phyloP scores from a whole-genome alignment of 2,888 invertebrate genomes.

The Seladonia tumulorum region DNA sequence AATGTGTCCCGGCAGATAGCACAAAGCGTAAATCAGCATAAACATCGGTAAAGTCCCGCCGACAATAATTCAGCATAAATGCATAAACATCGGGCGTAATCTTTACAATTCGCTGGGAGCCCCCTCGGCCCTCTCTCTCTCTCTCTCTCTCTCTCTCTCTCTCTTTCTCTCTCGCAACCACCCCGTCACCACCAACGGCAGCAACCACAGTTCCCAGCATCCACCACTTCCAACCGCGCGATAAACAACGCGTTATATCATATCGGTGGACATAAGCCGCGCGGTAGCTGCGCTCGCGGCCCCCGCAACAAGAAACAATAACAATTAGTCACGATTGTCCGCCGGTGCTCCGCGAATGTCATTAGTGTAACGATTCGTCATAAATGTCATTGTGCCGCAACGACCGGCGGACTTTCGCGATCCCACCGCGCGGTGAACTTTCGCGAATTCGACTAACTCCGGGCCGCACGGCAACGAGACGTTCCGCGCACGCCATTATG shows the following conservation, averaged over 20 bases:
- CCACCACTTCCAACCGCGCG: conserved; percentile 66
- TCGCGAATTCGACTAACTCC: neutral
- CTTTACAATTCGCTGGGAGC: conserved; percentile 77
- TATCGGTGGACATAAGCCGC: conserved; percentile 72
- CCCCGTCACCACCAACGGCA: conserved; percentile 28
- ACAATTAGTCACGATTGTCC: conserved; percentile 74
- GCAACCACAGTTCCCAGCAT: neutral
- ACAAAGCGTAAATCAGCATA: conserved; percentile 84
- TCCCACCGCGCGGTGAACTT: conserved; percentile 16
- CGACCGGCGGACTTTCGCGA: conserved; percentile 41
- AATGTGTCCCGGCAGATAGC: conserved; percentile 83
- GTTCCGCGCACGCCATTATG: neutral
- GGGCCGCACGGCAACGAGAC: neutral
- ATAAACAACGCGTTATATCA: conserved; percentile 80
- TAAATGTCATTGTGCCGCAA: conserved; percentile 56
- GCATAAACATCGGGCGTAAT: conserved; percentile 82
- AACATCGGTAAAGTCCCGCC: conserved; percentile 83
- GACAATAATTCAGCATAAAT: conserved; percentile 84
- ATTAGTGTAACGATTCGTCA: conserved; percentile 65
- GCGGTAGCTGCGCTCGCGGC: conserved; percentile 68
- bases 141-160: neutral
- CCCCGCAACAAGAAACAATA: conserved; percentile 72
- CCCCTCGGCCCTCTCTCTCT: conserved; percentile 35
- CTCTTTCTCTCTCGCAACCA: neutral
- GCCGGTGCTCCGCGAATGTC: conserved; percentile 45